Conservation (phyloP, 2,797 vertebrate species). For the Prionace glauca region DNA sequence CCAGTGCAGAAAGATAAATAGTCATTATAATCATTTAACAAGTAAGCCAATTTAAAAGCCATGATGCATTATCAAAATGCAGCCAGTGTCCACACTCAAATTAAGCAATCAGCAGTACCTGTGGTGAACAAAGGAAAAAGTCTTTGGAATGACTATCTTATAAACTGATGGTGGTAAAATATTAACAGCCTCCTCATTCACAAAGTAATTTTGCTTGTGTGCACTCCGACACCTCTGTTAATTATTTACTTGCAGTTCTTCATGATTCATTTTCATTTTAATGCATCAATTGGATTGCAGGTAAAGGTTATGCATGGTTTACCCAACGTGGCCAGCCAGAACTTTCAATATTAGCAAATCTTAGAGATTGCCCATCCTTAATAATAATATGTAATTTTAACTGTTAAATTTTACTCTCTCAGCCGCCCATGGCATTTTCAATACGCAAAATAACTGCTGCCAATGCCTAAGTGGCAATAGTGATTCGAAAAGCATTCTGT, state of each 20-base stretch:
- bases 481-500: neutral
- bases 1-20: neutral
- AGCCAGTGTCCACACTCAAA: neutral
- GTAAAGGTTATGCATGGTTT: neutral
- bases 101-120: conserved; percentile 1
- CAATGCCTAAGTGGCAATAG: neutral
- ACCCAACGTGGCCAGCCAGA: neutral
- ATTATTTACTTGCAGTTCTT: neutral
- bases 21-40: neutral
- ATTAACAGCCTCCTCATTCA: neutral
- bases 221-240: neutral
- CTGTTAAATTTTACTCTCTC: neutral
- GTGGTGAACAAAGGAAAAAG: conserved; percentile 3
- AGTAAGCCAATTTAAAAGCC: neutral
- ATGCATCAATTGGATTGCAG: neutral
- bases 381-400: conserved; percentile 4
- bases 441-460: neutral
- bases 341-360: neutral
- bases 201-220: neutral
- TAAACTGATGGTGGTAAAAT: neutral
- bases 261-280: conserved; percentile 14
- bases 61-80: conserved; percentile 9
- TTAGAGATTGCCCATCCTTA: neutral
- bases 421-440: neutral
- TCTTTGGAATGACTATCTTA: conserved; percentile 10